Conservation (phyloP, 1,140 invertebrate genomes). For the Pogonus chalceus region DNA sequence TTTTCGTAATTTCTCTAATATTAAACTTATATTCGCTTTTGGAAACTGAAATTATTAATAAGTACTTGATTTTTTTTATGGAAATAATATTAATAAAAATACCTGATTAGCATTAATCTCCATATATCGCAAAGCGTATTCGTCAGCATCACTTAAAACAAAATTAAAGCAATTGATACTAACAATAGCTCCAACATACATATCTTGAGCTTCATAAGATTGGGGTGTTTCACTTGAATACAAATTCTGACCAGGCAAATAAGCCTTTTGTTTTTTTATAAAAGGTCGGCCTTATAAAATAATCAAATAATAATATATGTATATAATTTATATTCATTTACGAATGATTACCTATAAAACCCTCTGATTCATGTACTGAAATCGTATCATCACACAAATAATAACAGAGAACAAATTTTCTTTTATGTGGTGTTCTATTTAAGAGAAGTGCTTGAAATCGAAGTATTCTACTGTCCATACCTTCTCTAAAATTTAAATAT, state of each 20-base stretch:
- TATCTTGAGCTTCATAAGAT: constrained; percentile 62
- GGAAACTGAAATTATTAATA: constrained; percentile 58
- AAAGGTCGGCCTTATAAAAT: constrained; percentile 43
- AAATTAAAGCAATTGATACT: constrained; percentile 70
- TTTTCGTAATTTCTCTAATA: constrained; percentile 59
- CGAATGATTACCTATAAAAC: constrained; percentile 57
- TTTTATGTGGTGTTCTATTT: constrained; percentile 56
- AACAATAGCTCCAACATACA: constrained; percentile 69
- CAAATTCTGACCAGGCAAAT: constrained; percentile 62
- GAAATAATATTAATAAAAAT: constrained; percentile 16
- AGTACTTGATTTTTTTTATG: no score
- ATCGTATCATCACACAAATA: constrained; percentile 77
- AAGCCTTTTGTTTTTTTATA: no score
- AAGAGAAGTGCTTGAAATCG: constrained; percentile 68
- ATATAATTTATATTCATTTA: neutral
- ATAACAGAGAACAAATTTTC: constrained; percentile 73
- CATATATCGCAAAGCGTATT: constrained; percentile 80
- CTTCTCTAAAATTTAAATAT: constrained; percentile 46
- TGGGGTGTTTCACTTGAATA: constrained; percentile 57
- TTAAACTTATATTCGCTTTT: constrained; percentile 53
- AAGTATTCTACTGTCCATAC: constrained; percentile 63
- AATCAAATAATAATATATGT: neutral
- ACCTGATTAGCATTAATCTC: constrained; percentile 68
- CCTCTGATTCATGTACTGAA: constrained; percentile 71
- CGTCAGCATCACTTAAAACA: constrained; percentile 66